Percentiles rank a stretch among this genome's conserved stretches.
Conservation (phyloP, 2,888 invertebrate genomes). For the Calliphora vomitoria region DNA sequence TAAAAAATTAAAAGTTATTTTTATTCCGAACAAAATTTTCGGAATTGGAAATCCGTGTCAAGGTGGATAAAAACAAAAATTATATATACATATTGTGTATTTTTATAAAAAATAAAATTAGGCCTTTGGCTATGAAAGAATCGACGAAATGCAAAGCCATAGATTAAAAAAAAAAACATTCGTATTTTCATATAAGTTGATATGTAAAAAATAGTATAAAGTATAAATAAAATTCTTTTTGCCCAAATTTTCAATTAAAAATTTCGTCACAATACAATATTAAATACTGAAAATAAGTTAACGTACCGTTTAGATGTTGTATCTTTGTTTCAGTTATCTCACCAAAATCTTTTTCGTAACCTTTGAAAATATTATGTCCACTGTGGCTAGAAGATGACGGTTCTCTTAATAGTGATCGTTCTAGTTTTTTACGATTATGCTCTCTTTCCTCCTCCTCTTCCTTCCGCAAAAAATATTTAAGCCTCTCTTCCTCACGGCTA, state of each 20-base stretch:
- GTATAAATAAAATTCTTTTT: not conserved
- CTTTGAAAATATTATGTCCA: constrained; percentile 74
- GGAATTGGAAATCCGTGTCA: no score
- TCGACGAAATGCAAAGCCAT: no score
- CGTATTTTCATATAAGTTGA: not conserved
- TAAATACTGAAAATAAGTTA: constrained; percentile 69
- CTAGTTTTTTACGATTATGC: constrained; percentile 66
- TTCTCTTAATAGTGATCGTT: constrained; percentile 48
- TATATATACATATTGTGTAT: no score
- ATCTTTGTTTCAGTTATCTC: constrained; percentile 82
- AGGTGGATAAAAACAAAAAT: no score
- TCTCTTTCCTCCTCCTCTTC: constrained; percentile 63
- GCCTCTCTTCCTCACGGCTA: constrained; percentile 84
- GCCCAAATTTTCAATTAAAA: constrained; percentile 23
- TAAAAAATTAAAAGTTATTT: no score
- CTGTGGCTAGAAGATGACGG: constrained; percentile 46
- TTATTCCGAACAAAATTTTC: no score
- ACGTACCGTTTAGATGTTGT: constrained; percentile 82
- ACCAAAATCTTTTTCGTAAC: constrained; percentile 80
- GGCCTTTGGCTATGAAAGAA: no score
- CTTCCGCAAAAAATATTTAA: constrained; percentile 75
- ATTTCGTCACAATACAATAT: constrained; percentile 36
- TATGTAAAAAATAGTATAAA: not conserved
- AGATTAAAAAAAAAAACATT: not conserved
- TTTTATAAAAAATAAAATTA: no score